Base-by-base conservation (phyloP, 2,888 invertebrate species). In the Andrena trimmerana region DNA sequence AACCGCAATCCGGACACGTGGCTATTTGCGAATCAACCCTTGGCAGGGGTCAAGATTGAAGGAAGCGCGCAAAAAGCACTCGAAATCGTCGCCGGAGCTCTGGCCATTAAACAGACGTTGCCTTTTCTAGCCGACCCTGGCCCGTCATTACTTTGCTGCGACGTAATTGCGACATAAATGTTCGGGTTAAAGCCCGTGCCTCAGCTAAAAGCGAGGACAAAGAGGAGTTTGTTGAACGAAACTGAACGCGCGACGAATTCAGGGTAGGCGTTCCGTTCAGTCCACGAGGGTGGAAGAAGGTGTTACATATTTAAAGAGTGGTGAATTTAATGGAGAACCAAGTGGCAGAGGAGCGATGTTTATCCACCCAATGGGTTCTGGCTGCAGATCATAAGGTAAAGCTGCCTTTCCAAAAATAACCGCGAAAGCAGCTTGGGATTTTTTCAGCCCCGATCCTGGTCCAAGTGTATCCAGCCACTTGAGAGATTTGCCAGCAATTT, bases 111-210 rank as follows among this genome's bases (percentile, higher is more conserved):
- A 52, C 50, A 59, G 20, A 27, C 60, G 27, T 50, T 48, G 62
- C 69, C 69, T 84, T 81, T 85, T 78, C 80, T 73, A 70, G 78
- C 65, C 66, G 78, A 74, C 67, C 66, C 67, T 50, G 36, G 59
- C 60, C 33, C 62, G 72, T 63, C 81, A 79, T 79, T 83, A 79
- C 83, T 86, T 84, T 73, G 75, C 72, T 54, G 62, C 68, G 48
- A 74, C 79, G 73, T 87, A 88, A 87, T 88, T 84, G 88, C 81
- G 67, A 83, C 84, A 59, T 87, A 82, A 87, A 85, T 81, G 81
- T 81, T 72, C 81, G 54, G 50, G 70, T 59, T 65, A 71, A 74
- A 73, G 78, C 68, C 42, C 60, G 76, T 62, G 66, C 57, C 27
- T 42, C 31, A 33, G 54, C 74, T 87, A 80, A 87, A 85, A 87